Conservation (phyloP, 2,113 vertebrate species). For the Brachionichthys hirsutus region DNA sequence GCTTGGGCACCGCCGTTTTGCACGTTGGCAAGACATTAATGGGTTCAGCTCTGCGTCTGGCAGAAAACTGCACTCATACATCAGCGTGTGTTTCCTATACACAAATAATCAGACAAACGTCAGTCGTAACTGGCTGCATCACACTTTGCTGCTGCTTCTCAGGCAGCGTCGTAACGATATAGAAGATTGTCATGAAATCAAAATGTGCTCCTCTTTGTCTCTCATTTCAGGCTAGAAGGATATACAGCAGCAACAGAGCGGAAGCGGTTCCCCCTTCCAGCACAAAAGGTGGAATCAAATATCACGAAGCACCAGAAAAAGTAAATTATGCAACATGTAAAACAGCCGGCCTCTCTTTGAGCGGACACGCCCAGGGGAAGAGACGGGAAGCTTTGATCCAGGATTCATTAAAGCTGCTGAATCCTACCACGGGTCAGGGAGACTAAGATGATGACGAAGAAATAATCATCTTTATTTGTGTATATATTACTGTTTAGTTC, state of each 20-base stretch:
- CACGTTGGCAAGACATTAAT: constrained; percentile 10
- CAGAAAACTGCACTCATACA: constrained; percentile 14
- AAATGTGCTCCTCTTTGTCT: constrained; percentile 8
- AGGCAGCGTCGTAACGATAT: not conserved
- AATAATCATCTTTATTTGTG: too few species aligned
- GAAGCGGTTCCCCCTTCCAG: not conserved
- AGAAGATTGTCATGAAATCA: not conserved
- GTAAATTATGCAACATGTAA: not conserved
- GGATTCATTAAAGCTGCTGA: not conserved
- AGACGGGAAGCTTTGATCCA: constrained; percentile 9
- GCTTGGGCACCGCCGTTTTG: too few species aligned
- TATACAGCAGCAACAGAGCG: not conserved
- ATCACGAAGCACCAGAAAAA: not conserved
- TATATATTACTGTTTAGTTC: too few species aligned
- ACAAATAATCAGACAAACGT: constrained; percentile 18
- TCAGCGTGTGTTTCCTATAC: not conserved
- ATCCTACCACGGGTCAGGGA: not conserved
- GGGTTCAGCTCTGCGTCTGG: constrained; percentile 4
- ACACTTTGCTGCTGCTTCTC: not conserved
- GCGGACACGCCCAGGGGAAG: not conserved
- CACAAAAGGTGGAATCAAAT: constrained; percentile 14
- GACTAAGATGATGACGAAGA: not conserved
- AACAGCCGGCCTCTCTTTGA: too few species aligned
- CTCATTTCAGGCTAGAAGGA: not conserved
- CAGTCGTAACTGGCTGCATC: not conserved